phyloP scores from a whole-genome alignment of 2,113 vertebrate species.

The Channa maculata region DNA sequence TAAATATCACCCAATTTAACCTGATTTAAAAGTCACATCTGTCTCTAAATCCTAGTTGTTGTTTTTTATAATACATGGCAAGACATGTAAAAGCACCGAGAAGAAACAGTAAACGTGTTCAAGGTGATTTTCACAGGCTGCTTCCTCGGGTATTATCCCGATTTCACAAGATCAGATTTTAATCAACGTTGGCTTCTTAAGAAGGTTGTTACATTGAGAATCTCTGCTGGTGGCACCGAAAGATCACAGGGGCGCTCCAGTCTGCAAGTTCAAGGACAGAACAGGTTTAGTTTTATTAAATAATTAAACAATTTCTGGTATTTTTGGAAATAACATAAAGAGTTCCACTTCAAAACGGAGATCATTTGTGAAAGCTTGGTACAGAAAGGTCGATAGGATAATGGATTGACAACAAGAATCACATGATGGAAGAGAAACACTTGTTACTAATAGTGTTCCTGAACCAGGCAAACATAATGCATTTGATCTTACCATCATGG shows the following conservation, averaged over 20 bases:
- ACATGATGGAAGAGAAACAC: constrained; percentile 10
- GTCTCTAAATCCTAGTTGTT: neutral
- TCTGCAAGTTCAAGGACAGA: neutral
- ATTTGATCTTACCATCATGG: constrained; percentile 11
- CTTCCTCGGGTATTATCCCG: constrained; percentile 4
- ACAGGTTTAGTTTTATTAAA: neutral
- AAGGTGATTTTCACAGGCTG: constrained; percentile 20
- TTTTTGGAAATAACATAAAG: neutral
- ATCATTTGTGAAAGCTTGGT: constrained; percentile 18
- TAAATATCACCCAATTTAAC: neutral
- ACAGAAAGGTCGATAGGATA: constrained; percentile 1
- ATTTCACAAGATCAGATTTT: constrained; percentile 21
- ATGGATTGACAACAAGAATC: constrained; percentile 12
- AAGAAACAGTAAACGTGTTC: neutral
- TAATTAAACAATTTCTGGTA: neutral
- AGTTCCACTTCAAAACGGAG: neutral
- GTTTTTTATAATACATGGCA: neutral
- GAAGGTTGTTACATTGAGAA: neutral
- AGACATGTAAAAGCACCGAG: neutral
- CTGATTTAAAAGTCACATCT: neutral
- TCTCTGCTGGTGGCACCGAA: neutral
- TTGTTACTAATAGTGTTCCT: constrained; percentile 30
- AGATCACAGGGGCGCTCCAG: neutral
- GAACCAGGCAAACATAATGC: constrained; percentile 20
- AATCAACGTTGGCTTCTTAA: constrained; percentile 17